A percentile compares a stretch with the other conserved stretches of the same genome.
Conservation (phyloP, 2,113 vertebrate species). For the Atlantisia rogersi region DNA sequence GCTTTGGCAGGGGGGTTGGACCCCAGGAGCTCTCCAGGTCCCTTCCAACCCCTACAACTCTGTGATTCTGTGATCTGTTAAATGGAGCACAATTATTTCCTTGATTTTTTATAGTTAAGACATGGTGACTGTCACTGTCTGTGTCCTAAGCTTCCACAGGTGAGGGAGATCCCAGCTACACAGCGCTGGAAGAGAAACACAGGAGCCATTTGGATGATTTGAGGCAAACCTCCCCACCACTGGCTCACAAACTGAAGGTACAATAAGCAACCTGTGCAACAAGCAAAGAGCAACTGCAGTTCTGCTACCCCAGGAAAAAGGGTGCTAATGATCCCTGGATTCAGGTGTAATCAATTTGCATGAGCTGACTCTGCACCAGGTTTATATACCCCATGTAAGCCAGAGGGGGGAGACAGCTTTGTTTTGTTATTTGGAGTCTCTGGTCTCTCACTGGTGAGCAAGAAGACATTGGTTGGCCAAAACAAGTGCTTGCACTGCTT, state of each 20-base stretch:
- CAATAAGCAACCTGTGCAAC: not conserved
- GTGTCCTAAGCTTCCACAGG: slow-evolving; percentile 19
- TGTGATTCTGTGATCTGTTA: not conserved
- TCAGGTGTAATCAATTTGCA: not conserved
- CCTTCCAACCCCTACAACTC: too few relatives aligned
- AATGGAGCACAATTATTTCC: not conserved
- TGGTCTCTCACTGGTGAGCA: accelerated
- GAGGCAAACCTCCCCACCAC: not conserved
- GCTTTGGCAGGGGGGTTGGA: too few relatives aligned
- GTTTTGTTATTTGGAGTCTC: accelerated
- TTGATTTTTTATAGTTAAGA: not conserved
- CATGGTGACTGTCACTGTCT: not conserved
- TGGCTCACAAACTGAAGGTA: slow-evolving; percentile 67
- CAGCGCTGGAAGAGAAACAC: not conserved
- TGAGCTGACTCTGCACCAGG: not conserved
- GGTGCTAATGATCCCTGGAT: not conserved
- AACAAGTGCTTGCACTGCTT: accelerated
- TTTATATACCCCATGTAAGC: not conserved
- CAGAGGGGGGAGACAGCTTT: not conserved
- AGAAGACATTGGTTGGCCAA: accelerated
- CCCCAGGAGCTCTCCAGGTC: too few relatives aligned
- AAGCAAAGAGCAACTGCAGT: not conserved
- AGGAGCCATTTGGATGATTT: not conserved
- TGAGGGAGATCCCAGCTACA: not conserved
- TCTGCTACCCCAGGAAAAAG: not conserved